These are phyloP conservation scores for Drosophila novamexicana DNA, from an alignment of 1,140 invertebrate genomes.

Conservation along the genomic window DNA sequence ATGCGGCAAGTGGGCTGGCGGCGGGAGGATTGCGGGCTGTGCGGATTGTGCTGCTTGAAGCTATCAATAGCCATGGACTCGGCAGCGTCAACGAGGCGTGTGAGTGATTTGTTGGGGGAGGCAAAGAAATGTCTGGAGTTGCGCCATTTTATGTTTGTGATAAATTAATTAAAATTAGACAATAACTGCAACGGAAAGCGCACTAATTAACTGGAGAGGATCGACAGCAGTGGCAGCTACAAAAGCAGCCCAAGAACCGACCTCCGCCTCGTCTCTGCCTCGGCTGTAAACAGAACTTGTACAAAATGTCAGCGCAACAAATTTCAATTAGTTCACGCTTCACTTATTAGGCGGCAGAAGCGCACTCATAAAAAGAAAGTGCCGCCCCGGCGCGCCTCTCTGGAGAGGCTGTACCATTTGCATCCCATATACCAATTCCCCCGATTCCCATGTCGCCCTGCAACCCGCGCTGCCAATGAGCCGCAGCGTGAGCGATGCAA, in stretches of 20 bases:
- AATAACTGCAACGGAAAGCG: conserved; percentile 70
- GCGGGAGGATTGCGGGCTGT: neutral
- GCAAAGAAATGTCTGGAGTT: conserved; percentile 43
- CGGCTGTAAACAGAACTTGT: conserved; percentile 60
- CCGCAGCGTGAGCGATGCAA: conserved; percentile 45
- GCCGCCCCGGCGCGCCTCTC: conserved; percentile 44
- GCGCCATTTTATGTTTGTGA: conserved; percentile 78
- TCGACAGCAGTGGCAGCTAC: conserved; percentile 53
- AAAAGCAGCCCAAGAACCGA: neutral
- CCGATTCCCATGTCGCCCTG: conserved; percentile 35
- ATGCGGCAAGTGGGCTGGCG: conserved; percentile 29
- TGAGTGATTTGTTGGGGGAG: conserved; percentile 70
- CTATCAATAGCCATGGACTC: conserved; percentile 37
- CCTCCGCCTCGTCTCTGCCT: neutral
- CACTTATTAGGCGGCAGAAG: conserved; percentile 65
- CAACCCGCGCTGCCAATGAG: conserved; percentile 30
- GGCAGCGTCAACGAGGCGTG: conserved; percentile 66
- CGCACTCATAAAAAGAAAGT: conserved; percentile 74
- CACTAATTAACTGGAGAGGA: conserved; percentile 74
- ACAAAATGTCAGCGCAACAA: conserved; percentile 79
- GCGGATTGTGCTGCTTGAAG: conserved; percentile 3
- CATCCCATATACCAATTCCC: neutral
- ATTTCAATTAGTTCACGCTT: conserved; percentile 84
- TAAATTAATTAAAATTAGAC: conserved; percentile 84
- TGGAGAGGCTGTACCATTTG: conserved; percentile 16